These are phyloP conservation scores for Muschampia plurimacula DNA, from an alignment of 2,888 invertebrate species.

Conservation along the genomic window DNA sequence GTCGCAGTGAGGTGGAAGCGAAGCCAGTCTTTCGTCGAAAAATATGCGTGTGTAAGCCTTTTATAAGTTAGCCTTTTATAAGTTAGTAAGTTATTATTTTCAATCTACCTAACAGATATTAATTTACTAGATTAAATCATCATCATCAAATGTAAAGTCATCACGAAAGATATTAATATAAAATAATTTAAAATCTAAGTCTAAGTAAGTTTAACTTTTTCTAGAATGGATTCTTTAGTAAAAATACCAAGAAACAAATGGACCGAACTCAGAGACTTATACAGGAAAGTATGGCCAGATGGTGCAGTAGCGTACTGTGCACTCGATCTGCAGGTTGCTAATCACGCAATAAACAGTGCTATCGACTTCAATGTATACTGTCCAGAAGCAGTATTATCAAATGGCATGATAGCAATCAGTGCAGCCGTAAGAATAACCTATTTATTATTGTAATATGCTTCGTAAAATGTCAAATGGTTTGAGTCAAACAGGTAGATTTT, in stretches of 20 bases:
- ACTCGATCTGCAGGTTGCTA: conserved; percentile 48
- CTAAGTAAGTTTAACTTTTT: background rate
- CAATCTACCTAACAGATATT: too few relatives aligned
- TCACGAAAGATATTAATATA: too few relatives aligned
- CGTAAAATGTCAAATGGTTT: too few relatives aligned
- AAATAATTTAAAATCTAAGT: background rate
- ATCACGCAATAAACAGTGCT: conserved; percentile 46
- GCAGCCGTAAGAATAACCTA: conserved; percentile 44
- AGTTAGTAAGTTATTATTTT: too few relatives aligned
- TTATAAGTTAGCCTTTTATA: too few relatives aligned
- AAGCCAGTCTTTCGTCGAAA: too few relatives aligned
- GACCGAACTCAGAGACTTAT: conserved; percentile 50
- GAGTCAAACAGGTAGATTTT: too few relatives aligned
- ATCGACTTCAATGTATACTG: conserved; percentile 54
- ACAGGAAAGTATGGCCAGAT: conserved; percentile 50
- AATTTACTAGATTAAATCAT: too few relatives aligned
- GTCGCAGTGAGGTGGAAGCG: too few relatives aligned
- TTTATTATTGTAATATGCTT: too few relatives aligned
- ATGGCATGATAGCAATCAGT: conserved; percentile 53
- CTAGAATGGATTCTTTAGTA: conserved; percentile 45
- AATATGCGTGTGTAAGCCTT: too few relatives aligned
- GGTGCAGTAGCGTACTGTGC: conserved; percentile 51
- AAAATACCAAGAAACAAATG: conserved; percentile 51
- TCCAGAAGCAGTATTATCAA: conserved; percentile 52
- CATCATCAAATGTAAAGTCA: too few relatives aligned